Base-by-base conservation (phyloP, 92 coral and sea anemone genomes). In the Siderastrea siderea region DNA sequence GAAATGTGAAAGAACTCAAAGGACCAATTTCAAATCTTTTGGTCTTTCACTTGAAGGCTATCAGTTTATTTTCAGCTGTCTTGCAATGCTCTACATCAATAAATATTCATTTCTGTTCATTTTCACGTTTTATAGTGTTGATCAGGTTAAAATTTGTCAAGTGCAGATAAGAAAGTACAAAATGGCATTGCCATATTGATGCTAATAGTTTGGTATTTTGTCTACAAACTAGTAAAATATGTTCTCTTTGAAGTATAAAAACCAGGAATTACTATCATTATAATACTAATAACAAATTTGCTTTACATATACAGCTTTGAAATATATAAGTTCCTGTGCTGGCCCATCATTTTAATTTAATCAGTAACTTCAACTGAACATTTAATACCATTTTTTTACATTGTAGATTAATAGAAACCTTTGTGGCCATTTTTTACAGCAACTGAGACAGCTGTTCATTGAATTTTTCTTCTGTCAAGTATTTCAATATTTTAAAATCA, bases 1-100 rank as follows among this genome's bases (percentile, higher is more conserved):
- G 38, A 26, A 26, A 26, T 26, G 38, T 26, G 38, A 26, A 26
- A 26, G 38, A 26, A 26, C 38, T 26, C 38, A 26, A 26, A 26
- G 38, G 38, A 26, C 38, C 38, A 26, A 26, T 26, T 26, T 26
- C 38, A 26, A 26, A 26, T 26, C 38, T 26, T 26, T 26, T 26
- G 38, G 38, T 0, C 55, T 53, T 53, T 74, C 3, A 17, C 10
- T 51, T 70, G 8, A 73, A 73, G 78, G 78, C 46, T 45, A 49
- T 17, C 60, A 51, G 6, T 50, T 73, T 74, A 74, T 74, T 51
- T 19, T 49, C 38, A 9, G 47, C 61, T 52, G 78, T 62, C 14
- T 53, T 74, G 61, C 47, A 74, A 13, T 54, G 45, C 61, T 74
- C 51, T 74, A 9, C 61, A 74, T 74, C 78, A 74, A 16, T 74